These are phyloP conservation scores for Amiota communis DNA, from an alignment of 2,888 invertebrate species.

Conservation along the genomic window DNA sequence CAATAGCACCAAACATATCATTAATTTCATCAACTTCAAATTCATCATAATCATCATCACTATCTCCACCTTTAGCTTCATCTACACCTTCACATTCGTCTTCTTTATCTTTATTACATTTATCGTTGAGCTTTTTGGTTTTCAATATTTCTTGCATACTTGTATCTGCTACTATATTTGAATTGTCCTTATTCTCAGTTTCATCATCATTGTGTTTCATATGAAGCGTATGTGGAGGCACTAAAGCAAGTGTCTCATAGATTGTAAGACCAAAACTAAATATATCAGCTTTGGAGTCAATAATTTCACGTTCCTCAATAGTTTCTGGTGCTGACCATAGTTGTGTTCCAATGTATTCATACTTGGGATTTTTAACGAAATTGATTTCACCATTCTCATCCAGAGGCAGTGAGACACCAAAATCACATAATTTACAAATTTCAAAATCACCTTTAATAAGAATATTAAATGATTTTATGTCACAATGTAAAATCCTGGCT, in stretches of 20 bases:
- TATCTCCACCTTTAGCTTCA: background rate
- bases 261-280: conserved; percentile 85
- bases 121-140: conserved; percentile 42
- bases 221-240: conserved; percentile 78
- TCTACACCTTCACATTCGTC: conserved; percentile 12
- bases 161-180: background rate
- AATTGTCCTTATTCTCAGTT: too few relatives aligned
- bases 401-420: conserved; percentile 85
- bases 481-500: conserved; percentile 84
- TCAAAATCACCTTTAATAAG: conserved; percentile 84
- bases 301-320: conserved; percentile 76
- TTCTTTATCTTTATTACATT: conserved; percentile 11
- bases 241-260: conserved; percentile 87
- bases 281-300: conserved; percentile 84
- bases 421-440: conserved; percentile 86
- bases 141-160: background rate
- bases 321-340: conserved; percentile 89
- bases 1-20: conserved; percentile 65
- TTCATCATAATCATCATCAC: conserved; percentile 30
- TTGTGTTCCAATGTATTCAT: conserved; percentile 81
- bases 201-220: conserved; percentile 56
- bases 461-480: conserved; percentile 88
- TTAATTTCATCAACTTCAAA: conserved; percentile 53
- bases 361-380: conserved; percentile 74
- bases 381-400: conserved; percentile 79